phyloP scores from a whole-genome alignment of 2,888 invertebrate species.

The Kuschelorhynchus macadamiae region DNA sequence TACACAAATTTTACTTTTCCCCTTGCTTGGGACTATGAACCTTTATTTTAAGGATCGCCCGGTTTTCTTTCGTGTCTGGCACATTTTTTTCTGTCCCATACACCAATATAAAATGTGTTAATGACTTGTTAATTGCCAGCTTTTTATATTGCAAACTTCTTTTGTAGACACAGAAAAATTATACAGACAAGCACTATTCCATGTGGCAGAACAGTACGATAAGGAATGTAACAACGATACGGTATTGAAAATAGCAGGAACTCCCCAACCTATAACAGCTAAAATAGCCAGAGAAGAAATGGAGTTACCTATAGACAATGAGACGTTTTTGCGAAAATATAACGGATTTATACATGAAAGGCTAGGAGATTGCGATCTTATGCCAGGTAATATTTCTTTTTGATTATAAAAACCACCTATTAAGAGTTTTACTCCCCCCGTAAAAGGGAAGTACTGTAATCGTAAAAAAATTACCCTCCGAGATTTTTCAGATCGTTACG shows the following conservation, averaged over 20 bases:
- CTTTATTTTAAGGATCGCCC: no score
- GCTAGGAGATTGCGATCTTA: slow-evolving; percentile 69
- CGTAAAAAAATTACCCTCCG: no score
- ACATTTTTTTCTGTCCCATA: no score
- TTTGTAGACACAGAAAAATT: slow-evolving; percentile 83
- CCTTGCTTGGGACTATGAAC: no score
- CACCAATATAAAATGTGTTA: no score
- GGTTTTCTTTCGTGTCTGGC: no score
- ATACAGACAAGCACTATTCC: slow-evolving; percentile 80
- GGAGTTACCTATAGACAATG: slow-evolving; percentile 76
- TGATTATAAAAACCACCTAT: background rate
- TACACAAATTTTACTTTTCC: no score
- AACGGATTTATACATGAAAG: slow-evolving; percentile 57
- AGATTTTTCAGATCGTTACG: no score
- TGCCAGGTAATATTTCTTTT: slow-evolving; percentile 74
- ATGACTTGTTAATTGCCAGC: no score
- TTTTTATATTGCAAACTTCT: no score
- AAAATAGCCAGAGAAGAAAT: slow-evolving; percentile 77
- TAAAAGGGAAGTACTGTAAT: no score
- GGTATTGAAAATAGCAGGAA: slow-evolving; percentile 82
- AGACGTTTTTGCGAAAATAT: slow-evolving; percentile 76
- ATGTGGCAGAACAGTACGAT: slow-evolving; percentile 79
- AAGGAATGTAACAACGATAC: slow-evolving; percentile 84
- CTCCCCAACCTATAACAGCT: slow-evolving; percentile 78
- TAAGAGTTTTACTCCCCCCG: no score